Base-by-base conservation (phyloP, 2,888 invertebrate species). In the Tanytarsus gracilentus region DNA sequence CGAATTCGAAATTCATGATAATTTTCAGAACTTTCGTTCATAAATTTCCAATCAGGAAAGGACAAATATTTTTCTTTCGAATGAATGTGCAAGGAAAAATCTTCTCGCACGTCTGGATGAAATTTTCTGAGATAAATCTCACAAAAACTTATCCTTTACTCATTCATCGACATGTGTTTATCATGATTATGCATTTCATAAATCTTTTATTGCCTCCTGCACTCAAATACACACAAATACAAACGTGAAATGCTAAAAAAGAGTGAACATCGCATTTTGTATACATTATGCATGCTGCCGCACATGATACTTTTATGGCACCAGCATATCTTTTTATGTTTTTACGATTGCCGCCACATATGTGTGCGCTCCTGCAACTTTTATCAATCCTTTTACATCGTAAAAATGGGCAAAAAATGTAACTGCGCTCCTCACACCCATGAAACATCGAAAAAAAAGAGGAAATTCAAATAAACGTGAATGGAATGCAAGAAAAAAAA, bases 301-400 rank as follows among this genome's bases (percentile, higher is more conserved):
- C 44, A 44, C 44, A 44, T 44, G 44, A 49, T 25, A 18, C 39
- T 55, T 55, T 55, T 55, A 55, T 55, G 9, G 40, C 40, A 44
- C 18, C 44, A 39, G 40, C 39, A 39, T 55, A 55, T 55, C 55
- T 40, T 55, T 55, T 55, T 55, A 55, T 18, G 40, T 40, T 55
- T 55, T 55, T 55, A 55, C 21, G 40, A 55, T 55, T 55, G 39
- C 44, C 44, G 18, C 40, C 26, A 40, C 26, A 30, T 5, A 33
- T 5, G n/a, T 33, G 6, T 5, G 2, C 3, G 27, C 40, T 26
- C 40, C 55, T 55, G 53, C 30, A 55, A 55, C 25, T 55, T 55
- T 55, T 40, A 55, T 39, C 55, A 55, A 55, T 55, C 55, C 55
- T 55, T 55, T 55, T 39, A 26, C 18, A 33, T 55, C 27, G 26